A percentile compares a stretch with the other conserved stretches of the same genome.
phyloP scores from a whole-genome alignment of 1,140 invertebrate species.

The Orchestia grillus region DNA sequence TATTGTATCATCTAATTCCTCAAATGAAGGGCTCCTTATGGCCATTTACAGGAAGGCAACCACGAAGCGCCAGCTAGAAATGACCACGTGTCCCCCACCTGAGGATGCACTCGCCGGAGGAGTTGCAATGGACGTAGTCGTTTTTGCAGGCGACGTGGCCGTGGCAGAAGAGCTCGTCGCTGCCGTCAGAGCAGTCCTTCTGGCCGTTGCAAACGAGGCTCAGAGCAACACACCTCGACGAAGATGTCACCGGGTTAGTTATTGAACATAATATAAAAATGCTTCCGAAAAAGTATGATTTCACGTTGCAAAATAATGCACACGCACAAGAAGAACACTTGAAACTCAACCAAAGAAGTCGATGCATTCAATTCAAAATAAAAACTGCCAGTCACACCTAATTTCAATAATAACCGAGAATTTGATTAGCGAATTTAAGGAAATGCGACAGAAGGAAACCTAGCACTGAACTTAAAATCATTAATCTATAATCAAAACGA shows the following conservation, averaged over 20 bases:
- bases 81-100: not conserved
- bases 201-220: constrained; percentile 72
- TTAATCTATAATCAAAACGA: too few relatives aligned
- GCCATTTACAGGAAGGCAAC: not conserved
- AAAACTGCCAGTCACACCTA: too few relatives aligned
- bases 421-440: too few relatives aligned
- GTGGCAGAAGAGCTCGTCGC: constrained; percentile 71
- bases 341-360: too few relatives aligned
- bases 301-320: too few relatives aligned
- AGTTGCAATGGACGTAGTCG: constrained; percentile 70
- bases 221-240: constrained; percentile 78
- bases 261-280: not conserved
- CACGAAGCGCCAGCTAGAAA: not conserved
- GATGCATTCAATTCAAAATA: too few relatives aligned
- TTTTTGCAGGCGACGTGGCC: constrained; percentile 70
- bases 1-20: too few relatives aligned
- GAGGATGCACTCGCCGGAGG: constrained; percentile 70
- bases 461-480: too few relatives aligned
- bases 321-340: too few relatives aligned
- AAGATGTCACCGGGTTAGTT: not conserved
- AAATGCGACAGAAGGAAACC: too few relatives aligned
- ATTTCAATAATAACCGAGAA: too few relatives aligned
- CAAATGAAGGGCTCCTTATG: not conserved
- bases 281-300: not conserved
- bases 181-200: constrained; percentile 70